Evolutionary conservation across 2,888 invertebrate genomes (phyloP).

Genomic region (Argyra leucocephala): DNA sequence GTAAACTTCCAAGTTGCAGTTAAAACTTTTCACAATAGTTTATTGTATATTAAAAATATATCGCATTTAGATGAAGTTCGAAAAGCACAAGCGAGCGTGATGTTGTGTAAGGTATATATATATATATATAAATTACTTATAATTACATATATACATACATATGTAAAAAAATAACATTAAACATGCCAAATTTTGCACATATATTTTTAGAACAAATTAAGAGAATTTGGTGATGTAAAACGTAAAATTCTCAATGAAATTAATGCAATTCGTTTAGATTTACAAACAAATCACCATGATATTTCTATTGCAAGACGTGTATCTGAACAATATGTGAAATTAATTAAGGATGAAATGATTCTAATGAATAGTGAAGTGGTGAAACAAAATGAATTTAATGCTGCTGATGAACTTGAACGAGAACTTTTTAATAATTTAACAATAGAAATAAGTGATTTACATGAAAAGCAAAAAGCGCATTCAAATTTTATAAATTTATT

Average conservation of each 20-base stretch:
- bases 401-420: slow-evolving; percentile 63
- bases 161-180: too few relatives aligned
- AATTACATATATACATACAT: too few relatives aligned
- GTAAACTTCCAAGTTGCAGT: not conserved
- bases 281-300: slow-evolving; percentile 17
- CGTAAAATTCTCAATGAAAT: slow-evolving; percentile 15
- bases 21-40: not conserved
- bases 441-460: slow-evolving; percentile 66
- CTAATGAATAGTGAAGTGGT: slow-evolving; percentile 48
- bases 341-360: slow-evolving; percentile 16
- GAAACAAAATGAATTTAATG: slow-evolving; percentile 51
- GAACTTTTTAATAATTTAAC: slow-evolving; percentile 64
- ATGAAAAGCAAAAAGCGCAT: slow-evolving; percentile 72
- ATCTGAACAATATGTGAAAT: slow-evolving; percentile 16
- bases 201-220: slow-evolving; percentile 17
- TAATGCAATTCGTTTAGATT: slow-evolving; percentile 12
- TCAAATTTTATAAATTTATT: slow-evolving; percentile 55
- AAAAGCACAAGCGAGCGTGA: slow-evolving; percentile 19
- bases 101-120: slow-evolving; percentile 16
- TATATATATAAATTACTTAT: too few relatives aligned
- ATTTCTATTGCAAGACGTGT: slow-evolving; percentile 14
- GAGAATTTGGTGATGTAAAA: slow-evolving; percentile 16
- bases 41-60: slow-evolving; percentile 17
- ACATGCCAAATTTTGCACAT: too few relatives aligned
- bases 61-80: slow-evolving; percentile 22